Evolutionary conservation across 1,140 invertebrate species (phyloP), one percentile per base, ranked within the genome.

Genomic region (Asbolus verrucosus): DNA sequence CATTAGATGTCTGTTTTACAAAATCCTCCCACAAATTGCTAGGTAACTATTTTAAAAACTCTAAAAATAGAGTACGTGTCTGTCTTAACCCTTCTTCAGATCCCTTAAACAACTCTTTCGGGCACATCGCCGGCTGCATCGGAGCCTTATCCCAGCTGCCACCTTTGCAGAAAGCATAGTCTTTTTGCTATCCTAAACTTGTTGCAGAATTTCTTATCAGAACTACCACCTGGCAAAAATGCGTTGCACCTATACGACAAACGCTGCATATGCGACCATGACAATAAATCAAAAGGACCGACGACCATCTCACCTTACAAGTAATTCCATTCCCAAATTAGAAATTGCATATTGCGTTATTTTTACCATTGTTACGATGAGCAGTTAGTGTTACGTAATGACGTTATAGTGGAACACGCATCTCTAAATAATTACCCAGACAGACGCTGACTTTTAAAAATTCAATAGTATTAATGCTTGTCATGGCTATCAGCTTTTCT

Each of bases 11-110:
- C 68, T 68, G 68, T 75, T 75, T 72, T 75, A 73, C 73, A 43
- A 71, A 71, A 75, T 75, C 66, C 72, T 71, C 72, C 67, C 72
- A 73, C 71, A 73, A 73, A 73, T 75, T 71, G 63, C 39, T 69
- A 75, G 74, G 72, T 75, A 71, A 75, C 74, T 73, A 75, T 75
- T 75, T 73, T 73, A 73, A 73, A 71, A 71, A 66, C 69, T 71
- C 72, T 75, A 75, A 75, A 75, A 75, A 75, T 75, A 75, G 69
- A 71, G 27, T 27, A 62, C 31, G 72, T 60, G 73, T 70, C 73
- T 71, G 70, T 65, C 60, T 71, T 75, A 73, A 75, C 71, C 73
- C 73, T 70, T 75, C 63, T 62, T 71, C 39, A 19, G 33, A 67
- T 62, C 59, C 59, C 59, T 62, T 62, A 38, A 62, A 11, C 15